Conservation (phyloP, 2,113 vertebrate genomes). For the Aramus guarauna region DNA sequence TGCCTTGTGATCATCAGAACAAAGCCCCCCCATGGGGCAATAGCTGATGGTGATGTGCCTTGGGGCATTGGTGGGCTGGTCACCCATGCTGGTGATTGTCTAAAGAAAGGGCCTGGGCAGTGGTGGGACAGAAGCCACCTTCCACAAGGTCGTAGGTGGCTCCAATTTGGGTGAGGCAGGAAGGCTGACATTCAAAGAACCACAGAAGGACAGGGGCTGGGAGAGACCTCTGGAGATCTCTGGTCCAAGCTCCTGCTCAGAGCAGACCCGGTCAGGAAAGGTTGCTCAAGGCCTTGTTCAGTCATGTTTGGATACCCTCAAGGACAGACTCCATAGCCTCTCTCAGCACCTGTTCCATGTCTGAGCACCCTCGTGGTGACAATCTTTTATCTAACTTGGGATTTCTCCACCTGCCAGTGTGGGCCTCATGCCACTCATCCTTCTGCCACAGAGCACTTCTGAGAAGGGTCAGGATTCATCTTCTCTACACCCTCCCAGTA, state of each 20-base stretch:
- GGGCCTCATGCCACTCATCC: not conserved
- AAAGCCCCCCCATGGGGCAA: no score
- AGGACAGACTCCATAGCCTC: not conserved
- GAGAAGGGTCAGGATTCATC: not conserved
- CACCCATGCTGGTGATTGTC: not conserved
- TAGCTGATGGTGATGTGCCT: not conserved
- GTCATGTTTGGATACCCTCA: not conserved
- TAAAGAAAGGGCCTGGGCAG: not conserved
- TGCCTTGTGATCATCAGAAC: not conserved
- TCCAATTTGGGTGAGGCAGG: not conserved
- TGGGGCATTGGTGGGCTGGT: fast-evolving
- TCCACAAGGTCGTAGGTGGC: not conserved
- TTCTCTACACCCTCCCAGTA: not conserved
- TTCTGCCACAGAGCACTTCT: not conserved
- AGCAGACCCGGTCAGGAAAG: not conserved
- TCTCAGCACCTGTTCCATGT: not conserved
- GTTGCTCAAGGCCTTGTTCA: not conserved
- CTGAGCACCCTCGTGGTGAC: not conserved
- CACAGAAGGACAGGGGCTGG: not conserved
- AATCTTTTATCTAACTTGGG: not conserved
- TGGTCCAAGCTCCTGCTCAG: not conserved
- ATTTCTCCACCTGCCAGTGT: not conserved
- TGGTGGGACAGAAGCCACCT: not conserved
- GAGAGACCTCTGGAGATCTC: not conserved
- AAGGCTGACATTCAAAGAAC: not conserved